Base-by-base conservation (phyloP, 37 sponge, comb jelly and placozoan genomes). In the Beroe forskalii region DNA sequence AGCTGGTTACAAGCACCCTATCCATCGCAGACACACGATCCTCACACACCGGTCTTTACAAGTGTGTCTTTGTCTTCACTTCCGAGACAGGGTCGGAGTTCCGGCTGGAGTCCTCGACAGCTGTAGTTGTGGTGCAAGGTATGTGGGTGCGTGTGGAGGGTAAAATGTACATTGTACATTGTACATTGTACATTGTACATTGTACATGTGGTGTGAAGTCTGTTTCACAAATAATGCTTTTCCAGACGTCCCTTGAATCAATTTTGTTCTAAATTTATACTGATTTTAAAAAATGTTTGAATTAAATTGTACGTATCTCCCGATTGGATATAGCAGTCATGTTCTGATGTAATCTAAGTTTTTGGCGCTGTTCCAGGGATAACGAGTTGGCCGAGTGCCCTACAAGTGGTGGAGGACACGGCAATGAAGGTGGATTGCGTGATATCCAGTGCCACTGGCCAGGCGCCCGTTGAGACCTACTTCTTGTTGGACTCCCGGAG, bases 51-150 rank as follows among this genome's bases (percentile, higher is more conserved):
- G 86, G 86, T 24, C 2, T 44, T 4, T 80, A 80, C 86, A 80
- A 80, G 48, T 80, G 86, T 80, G 40, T 80, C 40, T 80, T 80
- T 30, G 14, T 42, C 44, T 80, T 33, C 55, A 48, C 42, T 23
- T 32, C 38, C 1, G 86, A 41, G 30, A 44, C 0, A 17, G 55
- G 55, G 12, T 12, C 6, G 12, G 27, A 12, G 0, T 80, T 42
- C 35, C 44, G 38, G 3, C 48, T 80, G 1, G 31, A 17, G n/a
- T 25, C 55, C n/a, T 23, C 28, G 30, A 44, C 44, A n/a, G 86
- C 86, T 22, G 28, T 80, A 12, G 30, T 80, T 42, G 86, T 80
- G 4, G 40, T 80, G 19, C 86, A 80, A 80, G 86, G 86, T 80
- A n/a, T n/a, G n/a, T n/a, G n/a, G n/a, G n/a, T n/a, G n/a, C n/a